phyloP scores from a whole-genome alignment of 2,888 invertebrate species.

The Synanthedon formicaeformis region DNA sequence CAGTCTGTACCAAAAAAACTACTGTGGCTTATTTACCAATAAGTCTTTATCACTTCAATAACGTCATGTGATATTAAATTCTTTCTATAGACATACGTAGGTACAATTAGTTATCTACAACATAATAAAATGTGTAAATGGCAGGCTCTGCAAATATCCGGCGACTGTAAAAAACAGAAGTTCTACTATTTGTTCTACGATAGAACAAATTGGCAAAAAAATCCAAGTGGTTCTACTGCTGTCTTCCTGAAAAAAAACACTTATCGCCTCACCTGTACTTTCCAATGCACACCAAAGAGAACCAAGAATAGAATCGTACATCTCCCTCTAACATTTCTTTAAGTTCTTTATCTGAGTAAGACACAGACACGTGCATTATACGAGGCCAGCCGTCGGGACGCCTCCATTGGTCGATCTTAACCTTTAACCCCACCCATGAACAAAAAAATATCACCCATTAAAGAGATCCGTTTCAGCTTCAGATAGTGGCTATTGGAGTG shows the following conservation, averaged over 20 bases:
- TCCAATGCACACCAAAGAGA: constrained; percentile 23
- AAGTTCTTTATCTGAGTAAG: constrained; percentile 33
- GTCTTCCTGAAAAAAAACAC: constrained; percentile 1
- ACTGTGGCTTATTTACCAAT: too few relatives aligned
- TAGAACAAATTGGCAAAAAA: too few relatives aligned
- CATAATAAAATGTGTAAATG: too few relatives aligned
- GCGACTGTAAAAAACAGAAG: too few relatives aligned
- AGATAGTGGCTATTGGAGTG: constrained; percentile 31
- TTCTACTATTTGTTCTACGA: too few relatives aligned
- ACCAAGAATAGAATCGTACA: constrained; percentile 51
- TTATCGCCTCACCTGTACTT: constrained; percentile 21
- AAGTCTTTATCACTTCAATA: too few relatives aligned
- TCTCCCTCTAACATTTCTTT: constrained; percentile 38
- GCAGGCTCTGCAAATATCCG: too few relatives aligned
- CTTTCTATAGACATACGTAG: too few relatives aligned
- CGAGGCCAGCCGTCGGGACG: constrained; percentile 25
- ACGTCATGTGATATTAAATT: too few relatives aligned
- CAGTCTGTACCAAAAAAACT: too few relatives aligned
- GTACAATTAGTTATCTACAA: too few relatives aligned
- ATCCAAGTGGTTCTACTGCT: too few relatives aligned
- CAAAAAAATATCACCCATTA: constrained; percentile 63
- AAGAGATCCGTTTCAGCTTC: constrained; percentile 55
- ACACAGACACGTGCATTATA: constrained; percentile 19
- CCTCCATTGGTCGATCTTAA: constrained; percentile 50
- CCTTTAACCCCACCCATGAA: constrained; percentile 66